phyloP scores from a whole-genome alignment of 2,113 vertebrate species.

The Hyla sarda region DNA sequence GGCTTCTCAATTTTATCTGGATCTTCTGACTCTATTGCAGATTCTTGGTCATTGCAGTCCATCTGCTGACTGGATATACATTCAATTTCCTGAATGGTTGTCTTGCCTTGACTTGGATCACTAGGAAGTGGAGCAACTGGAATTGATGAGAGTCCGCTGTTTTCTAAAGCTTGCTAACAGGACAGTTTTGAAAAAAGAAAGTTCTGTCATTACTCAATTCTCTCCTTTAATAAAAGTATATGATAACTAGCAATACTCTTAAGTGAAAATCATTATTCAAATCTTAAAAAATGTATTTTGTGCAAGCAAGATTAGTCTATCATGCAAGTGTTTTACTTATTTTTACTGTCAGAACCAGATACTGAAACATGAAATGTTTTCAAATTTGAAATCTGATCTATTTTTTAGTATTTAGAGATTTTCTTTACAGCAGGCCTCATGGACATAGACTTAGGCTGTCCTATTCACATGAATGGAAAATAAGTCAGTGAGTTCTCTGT shows the following conservation, averaged over 20 bases:
- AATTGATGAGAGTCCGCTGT: conserved; percentile 93
- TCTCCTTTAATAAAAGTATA: background rate
- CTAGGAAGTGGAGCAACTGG: conserved; percentile 82
- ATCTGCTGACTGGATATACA: conserved; percentile 67
- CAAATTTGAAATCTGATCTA: too few relatives aligned
- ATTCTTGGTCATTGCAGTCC: conserved; percentile 70
- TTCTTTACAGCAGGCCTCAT: too few relatives aligned
- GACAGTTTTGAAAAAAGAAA: conserved; percentile 64
- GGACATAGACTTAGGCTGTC: too few relatives aligned
- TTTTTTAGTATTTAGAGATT: too few relatives aligned
- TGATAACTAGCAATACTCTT: conserved; percentile 6
- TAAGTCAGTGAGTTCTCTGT: too few relatives aligned
- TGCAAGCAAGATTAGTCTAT: too few relatives aligned
- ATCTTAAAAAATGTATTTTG: too few relatives aligned
- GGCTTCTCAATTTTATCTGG: conserved; percentile 81
- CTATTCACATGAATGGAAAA: too few relatives aligned
- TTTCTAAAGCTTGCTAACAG: conserved; percentile 96
- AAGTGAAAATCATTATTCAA: too few relatives aligned
- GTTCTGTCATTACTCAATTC: conserved; percentile 41
- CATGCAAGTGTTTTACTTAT: too few relatives aligned
- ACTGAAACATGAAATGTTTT: too few relatives aligned
- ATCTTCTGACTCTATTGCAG: conserved; percentile 72
- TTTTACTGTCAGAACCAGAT: too few relatives aligned
- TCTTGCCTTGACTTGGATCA: conserved; percentile 72
- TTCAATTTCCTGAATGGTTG: conserved; percentile 60